phyloP scores from a whole-genome alignment of 2,797 vertebrate species.

The Gobionotothen gibberifrons region DNA sequence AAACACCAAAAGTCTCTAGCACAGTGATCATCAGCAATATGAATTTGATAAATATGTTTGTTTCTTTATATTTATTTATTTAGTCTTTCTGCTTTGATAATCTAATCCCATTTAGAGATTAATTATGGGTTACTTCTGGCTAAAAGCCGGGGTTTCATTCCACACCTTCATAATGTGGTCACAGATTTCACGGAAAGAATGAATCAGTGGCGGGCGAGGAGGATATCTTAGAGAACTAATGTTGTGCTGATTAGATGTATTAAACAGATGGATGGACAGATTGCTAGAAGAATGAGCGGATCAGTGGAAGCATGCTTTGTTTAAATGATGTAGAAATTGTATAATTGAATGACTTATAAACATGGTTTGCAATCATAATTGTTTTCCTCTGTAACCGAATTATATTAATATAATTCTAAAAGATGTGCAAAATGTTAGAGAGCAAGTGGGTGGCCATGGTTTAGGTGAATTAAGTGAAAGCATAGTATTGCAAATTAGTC shows the following conservation, averaged over 20 bases:
- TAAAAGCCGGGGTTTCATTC: slow-evolving; percentile 55
- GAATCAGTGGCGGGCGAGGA: slow-evolving; percentile 25
- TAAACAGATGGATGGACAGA: slow-evolving; percentile 80
- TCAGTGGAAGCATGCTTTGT: slow-evolving; percentile 60
- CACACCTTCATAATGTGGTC: slow-evolving; percentile 54
- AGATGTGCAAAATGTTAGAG: neutral
- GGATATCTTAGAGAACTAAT: slow-evolving; percentile 45
- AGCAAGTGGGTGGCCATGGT: slow-evolving; percentile 2
- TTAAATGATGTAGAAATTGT: slow-evolving; percentile 32
- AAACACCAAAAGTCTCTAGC: neutral
- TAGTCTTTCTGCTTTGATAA: neutral
- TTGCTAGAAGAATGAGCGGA: slow-evolving; percentile 68
- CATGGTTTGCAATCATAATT: neutral
- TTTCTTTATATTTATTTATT: neutral
- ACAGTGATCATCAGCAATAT: neutral
- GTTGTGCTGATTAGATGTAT: slow-evolving; percentile 48
- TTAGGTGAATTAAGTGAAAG: slow-evolving; percentile 58
- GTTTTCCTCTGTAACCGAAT: slow-evolving; percentile 1
- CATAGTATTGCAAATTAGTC: slow-evolving; percentile 45
- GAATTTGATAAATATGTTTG: neutral
- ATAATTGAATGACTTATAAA: slow-evolving; percentile 15
- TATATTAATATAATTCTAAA: neutral
- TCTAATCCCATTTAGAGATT: neutral
- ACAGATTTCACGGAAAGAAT: slow-evolving; percentile 32
- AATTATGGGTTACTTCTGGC: neutral